Evolutionary conservation across 2,888 invertebrate species (phyloP), one percentile per base, ranked within the genome.

Genomic region (Yponomeuta plumbellus): DNA sequence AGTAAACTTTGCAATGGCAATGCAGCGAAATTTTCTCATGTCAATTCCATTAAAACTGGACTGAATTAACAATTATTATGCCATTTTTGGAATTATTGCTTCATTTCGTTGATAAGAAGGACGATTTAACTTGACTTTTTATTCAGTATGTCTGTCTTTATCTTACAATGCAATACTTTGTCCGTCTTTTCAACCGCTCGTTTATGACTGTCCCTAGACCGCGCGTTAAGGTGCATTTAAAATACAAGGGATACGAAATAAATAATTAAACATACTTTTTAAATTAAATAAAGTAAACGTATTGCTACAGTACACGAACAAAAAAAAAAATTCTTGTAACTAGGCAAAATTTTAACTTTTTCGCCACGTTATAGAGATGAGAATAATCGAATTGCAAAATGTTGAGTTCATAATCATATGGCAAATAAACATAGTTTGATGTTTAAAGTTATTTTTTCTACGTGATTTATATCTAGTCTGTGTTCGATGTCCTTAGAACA

Each of bases 221-320:
- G 8, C 44, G 13, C 44, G 44, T 10, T 1, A 44, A 44, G 8
- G 44, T 13, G 44, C 44, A 44, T 44, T 11, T 3, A 44, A 44
- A 44, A 44, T 44, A 44, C 44, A 44, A 13, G 44, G 44, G 44
- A 13, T 34, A 17, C 39, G 17, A 34, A 34, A 26, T 23, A 61
- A 61, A 26, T 61, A 61, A 34, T 61, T 17, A 26, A 22, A 61
- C 10, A 23, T 10, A 34, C 34, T 26, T 61, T 58, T 58, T 58
- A 58, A 58, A 58, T 58, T 4, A 58, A 21, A 59, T 59, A 5
- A 17, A 13, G 22, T 21, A 59, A 59, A 59, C 10, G 8, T 11
- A 11, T 8, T 58, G 21, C 21, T 34, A 34, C 22, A 58, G 2
- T 58, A 58, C n/a, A 58, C 13, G 44, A 44, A 17, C 2, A 26